Conservation (phyloP, 2,113 vertebrate species). For the Excalfactoria chinensis region DNA sequence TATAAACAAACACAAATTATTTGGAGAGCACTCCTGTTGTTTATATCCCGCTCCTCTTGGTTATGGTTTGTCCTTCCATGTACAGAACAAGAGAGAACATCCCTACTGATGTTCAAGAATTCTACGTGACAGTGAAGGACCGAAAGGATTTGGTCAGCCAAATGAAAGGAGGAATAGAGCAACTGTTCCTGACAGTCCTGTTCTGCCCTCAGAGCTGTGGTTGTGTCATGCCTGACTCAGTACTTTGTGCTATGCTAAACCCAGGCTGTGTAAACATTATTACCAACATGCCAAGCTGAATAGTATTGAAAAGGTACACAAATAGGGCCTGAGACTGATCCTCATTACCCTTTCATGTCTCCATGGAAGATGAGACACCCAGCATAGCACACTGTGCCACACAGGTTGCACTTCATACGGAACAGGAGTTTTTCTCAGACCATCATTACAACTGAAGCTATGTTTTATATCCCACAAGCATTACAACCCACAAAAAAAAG, state of each 20-base stretch:
- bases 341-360: background rate
- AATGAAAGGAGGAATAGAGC: background rate
- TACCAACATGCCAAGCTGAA: background rate
- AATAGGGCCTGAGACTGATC: background rate
- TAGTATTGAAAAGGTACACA: background rate
- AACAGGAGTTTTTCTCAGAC: background rate
- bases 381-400: background rate
- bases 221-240: background rate
- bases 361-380: background rate
- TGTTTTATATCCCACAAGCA: conserved; percentile 30
- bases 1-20: background rate
- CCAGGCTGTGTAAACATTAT: background rate
- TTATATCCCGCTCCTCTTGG: conserved; percentile 32
- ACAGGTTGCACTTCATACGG: conserved; percentile 25
- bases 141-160: conserved; percentile 15
- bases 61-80: background rate
- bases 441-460: background rate
- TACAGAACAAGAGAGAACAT: background rate
- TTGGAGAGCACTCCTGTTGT: background rate
- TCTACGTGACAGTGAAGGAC: background rate
- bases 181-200: conserved; percentile 53
- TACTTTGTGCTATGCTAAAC: background rate
- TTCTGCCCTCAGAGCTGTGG: background rate
- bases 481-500: background rate
- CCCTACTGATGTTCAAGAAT: background rate